Base-by-base conservation (phyloP, 2,113 vertebrate species). In the Zingel zingel region DNA sequence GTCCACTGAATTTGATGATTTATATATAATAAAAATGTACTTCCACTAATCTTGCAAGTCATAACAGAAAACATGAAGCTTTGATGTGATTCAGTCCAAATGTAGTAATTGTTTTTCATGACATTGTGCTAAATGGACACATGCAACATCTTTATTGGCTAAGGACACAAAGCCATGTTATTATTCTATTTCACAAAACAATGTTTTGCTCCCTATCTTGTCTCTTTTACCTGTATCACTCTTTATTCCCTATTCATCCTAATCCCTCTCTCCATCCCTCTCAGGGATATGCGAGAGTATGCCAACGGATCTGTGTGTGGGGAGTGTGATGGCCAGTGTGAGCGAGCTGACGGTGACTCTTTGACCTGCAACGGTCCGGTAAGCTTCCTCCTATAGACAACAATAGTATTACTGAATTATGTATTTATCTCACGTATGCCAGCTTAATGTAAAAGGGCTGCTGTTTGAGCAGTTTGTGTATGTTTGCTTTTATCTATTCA, bases 311-410 rank as follows among this genome's bases (percentile, higher is more conserved):
- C 98, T 0, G 91, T 97, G 74, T 99, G 98, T 12, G 93, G 98
- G 80, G 97, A 98, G 84, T 99, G 98, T 81, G 98, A 99, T 76
- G 93, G 93, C 3, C 98, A 99, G 91, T 99, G 98, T 85, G 97
- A 99, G 74, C 97, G 93, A 86, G 96, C 97, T 79, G 97, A 99
- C n/a, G 97, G 96, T 3, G 95, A 97, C 59, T 95, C 95, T 78
- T 91, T 98, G 86, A 99, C 98, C 0, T 99, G 98, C 93, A 96
- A 95, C 0, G 98, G 98, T 27, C 93, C 95, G 94, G 98, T 99
- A 95, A 98, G 97, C 19, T 70, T 61, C 8, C 62, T 51, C 18
- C 50, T 48, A n/a, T 9, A n/a, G 13, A 45, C 45, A 53, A 13
- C 12, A 74, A 62, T 4, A 66, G 48, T 27, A 4, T 51, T 6